Evolutionary conservation across 2,797 vertebrate species (phyloP), one percentile per base, ranked within the genome.

Genomic region (Sebastolobus altivelis): DNA sequence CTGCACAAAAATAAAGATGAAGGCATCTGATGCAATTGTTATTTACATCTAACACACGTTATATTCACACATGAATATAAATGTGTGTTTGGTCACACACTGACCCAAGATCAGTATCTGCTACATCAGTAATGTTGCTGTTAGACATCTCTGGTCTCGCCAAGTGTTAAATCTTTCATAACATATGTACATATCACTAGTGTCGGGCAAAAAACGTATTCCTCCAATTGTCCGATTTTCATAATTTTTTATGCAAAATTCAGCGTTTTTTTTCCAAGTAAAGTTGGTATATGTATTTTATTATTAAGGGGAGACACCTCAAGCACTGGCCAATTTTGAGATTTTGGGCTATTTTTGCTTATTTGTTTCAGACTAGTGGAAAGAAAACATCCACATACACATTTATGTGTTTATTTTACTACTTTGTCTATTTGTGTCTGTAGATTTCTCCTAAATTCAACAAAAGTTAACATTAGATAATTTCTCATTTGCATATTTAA

Each of bases 1-100:
- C 75, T 88, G 88, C 52, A 80, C 81, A 79, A 81, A 72, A 38
- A 80, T 59, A 67, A 68, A 84, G 46, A 79, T 67, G 63, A 94
- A 90, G 82, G 85, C 85, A 83, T 83, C 66, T 54, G 59, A 75
- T 73, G 54, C 56, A 27, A 27, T 43, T 4, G 20, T 62, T 84
- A 59, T 86, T 68, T 76, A 82, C 72, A 84, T 73, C 54, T 43
- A 69, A 65, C 18, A 16, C 43, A 73, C 46, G n/a, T 55, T 16
- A 65, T 46, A 54, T 65, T 66, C 31, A 83, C 46, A 79, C 20
- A 56, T 70, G 11, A 67, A 75, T 76, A 66, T 40, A 38, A 61
- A 31, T 11, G 55, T 74, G 22, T 55, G 65, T 63, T 72, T 82
- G 12, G 31, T 29, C 40, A 43, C 38, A 59, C 22, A 60, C 20